Percentiles rank a stretch among this genome's conserved stretches.
phyloP scores from a whole-genome alignment of 2,113 vertebrate species.

The Mobula birostris region DNA sequence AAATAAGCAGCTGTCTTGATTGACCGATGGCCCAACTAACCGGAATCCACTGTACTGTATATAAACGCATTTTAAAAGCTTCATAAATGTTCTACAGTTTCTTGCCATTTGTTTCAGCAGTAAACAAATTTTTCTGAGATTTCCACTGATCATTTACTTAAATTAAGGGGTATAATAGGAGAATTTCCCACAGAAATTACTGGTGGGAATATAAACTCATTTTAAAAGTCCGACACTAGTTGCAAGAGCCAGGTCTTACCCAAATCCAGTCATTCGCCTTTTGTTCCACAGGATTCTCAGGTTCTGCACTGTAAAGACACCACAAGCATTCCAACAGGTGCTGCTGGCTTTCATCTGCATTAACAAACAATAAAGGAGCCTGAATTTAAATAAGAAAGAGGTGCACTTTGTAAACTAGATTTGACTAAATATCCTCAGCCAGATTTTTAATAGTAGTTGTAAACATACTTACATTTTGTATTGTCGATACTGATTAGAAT shows the following conservation, averaged over 20 bases:
- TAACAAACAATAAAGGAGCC: slow-evolving; percentile 40
- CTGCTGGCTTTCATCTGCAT: slow-evolving; percentile 67
- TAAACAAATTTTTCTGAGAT: not conserved
- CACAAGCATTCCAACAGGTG: slow-evolving; percentile 73
- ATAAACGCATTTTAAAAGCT: not conserved
- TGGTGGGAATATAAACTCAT: slow-evolving; percentile 33
- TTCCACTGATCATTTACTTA: not conserved
- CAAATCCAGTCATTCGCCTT: slow-evolving; percentile 79
- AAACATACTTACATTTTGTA: not conserved
- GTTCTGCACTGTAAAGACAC: slow-evolving; percentile 73
- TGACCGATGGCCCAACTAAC: too few relatives aligned
- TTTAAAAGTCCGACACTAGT: slow-evolving; percentile 39
- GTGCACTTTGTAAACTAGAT: not conserved
- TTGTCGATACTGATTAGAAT: not conserved
- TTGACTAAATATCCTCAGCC: not conserved
- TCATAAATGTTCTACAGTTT: not conserved
- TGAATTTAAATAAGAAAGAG: not conserved
- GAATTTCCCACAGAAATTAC: not conserved
- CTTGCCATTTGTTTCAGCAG: slow-evolving; percentile 43
- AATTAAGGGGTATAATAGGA: not conserved
- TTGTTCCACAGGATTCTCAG: slow-evolving; percentile 65
- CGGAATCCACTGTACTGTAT: too few relatives aligned
- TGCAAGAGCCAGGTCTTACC: slow-evolving; percentile 54
- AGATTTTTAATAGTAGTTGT: not conserved
- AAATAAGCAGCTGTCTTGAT: too few relatives aligned